Evolutionary conservation across 2,888 invertebrate species (phyloP).

Genomic region (Phalangium opilio): DNA sequence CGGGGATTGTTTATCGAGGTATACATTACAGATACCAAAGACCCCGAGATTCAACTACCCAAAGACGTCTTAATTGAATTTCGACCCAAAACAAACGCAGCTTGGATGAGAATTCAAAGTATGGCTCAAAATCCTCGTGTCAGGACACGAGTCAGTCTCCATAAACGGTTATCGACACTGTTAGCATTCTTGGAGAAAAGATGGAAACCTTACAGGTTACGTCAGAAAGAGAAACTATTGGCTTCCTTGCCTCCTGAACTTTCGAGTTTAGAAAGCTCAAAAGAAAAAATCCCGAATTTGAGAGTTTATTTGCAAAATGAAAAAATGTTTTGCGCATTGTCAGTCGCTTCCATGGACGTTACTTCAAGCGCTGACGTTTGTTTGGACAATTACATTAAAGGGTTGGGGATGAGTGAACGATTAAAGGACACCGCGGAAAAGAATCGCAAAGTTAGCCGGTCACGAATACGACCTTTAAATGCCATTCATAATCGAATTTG

Average conservation of each 20-base stretch:
- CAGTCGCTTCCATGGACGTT: constrained; percentile 14
- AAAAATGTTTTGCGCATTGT: neutral
- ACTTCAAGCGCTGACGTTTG: constrained; percentile 20
- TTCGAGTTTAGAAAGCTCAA: too few species aligned
- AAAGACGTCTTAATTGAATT: constrained; percentile 56
- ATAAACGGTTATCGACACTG: constrained; percentile 52
- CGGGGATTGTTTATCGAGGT: neutral
- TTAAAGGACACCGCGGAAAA: constrained; percentile 8
- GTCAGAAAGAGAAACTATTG: neutral
- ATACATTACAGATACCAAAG: constrained; percentile 42
- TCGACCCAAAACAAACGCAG: constrained; percentile 56
- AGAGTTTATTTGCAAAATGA: too few species aligned
- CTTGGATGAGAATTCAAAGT: constrained; percentile 66
- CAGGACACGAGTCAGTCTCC: constrained; percentile 52
- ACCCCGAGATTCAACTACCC: constrained; percentile 52
- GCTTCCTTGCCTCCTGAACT: too few species aligned
- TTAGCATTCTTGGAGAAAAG: constrained; percentile 54
- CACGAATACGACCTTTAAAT: too few species aligned
- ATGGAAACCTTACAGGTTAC: constrained; percentile 45
- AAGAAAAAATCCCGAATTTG: too few species aligned
- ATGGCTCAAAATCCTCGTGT: constrained; percentile 81
- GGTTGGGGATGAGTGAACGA: constrained; percentile 6
- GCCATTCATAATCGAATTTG: too few species aligned
- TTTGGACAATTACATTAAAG: constrained; percentile 19
- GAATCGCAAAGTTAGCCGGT: too few species aligned